Conservation (phyloP, 2,797 vertebrate species). For the Argyrosomus regius region DNA sequence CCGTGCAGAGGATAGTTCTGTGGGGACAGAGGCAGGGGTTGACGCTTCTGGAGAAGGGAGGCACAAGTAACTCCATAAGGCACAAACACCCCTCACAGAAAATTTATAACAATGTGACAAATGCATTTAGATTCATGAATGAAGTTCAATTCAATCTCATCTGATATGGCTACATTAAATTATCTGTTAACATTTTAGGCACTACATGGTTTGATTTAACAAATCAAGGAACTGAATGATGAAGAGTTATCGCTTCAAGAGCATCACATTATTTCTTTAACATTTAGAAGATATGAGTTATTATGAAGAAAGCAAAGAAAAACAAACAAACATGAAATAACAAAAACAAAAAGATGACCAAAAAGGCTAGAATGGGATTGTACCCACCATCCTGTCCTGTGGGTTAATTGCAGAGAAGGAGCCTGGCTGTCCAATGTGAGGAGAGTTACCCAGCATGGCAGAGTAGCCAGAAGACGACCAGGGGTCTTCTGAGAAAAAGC, state of each 20-base stretch:
- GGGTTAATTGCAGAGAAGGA: slow-evolving; percentile 93
- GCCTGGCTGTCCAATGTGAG: slow-evolving; percentile 88
- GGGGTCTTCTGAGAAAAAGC: slow-evolving; percentile 89
- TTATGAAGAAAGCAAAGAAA: neutral
- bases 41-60: slow-evolving; percentile 67
- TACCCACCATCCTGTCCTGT: slow-evolving; percentile 95
- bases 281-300: neutral
- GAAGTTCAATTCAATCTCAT: no score
- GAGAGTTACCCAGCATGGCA: slow-evolving; percentile 91
- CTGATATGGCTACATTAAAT: no score
- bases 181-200: no score
- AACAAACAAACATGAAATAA: neutral
- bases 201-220: neutral
- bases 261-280: neutral
- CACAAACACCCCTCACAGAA: slow-evolving; percentile 34
- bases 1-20: slow-evolving; percentile 96
- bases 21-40: slow-evolving; percentile 77
- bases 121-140: slow-evolving; percentile 1
- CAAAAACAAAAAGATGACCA: neutral
- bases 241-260: neutral
- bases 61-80: slow-evolving; percentile 56
- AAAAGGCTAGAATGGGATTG: neutral
- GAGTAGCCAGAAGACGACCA: slow-evolving; percentile 93
- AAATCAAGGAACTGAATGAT: neutral
- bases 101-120: slow-evolving; percentile 5